A percentile compares a stretch with the other conserved stretches of the same genome.
Evolutionary conservation across 2,888 invertebrate genomes (phyloP).

Genomic region (Meganola albula): DNA sequence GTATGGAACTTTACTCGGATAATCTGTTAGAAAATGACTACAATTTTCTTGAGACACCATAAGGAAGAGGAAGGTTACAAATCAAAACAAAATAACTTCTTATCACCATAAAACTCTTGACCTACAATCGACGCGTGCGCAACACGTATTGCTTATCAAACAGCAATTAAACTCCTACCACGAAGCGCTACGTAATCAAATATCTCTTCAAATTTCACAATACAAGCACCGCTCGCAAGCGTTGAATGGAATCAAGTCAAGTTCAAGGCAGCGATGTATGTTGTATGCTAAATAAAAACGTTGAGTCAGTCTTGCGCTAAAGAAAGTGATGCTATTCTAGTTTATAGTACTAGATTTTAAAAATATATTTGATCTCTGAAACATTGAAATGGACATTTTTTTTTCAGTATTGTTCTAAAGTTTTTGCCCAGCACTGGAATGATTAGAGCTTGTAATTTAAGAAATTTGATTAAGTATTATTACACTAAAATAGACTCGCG

Average conservation of each 20-base stretch:
- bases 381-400: too few species aligned
- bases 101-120: constrained; percentile 33
- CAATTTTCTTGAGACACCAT: too few species aligned
- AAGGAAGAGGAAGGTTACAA: constrained; percentile 26
- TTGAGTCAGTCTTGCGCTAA: constrained; percentile 39
- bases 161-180: constrained; percentile 15
- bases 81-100: constrained; percentile 18
- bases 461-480: too few species aligned
- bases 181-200: constrained; percentile 11
- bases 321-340: constrained; percentile 50
- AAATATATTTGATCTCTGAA: constrained; percentile 9
- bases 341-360: constrained; percentile 27
- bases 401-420: too few species aligned
- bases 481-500: too few species aligned
- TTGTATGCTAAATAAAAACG: constrained; percentile 41
- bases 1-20: too few species aligned
- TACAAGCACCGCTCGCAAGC: constrained; percentile 34
- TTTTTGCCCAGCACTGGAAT: too few species aligned
- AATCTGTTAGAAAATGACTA: too few species aligned
- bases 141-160: constrained; percentile 34
- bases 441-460: too few species aligned
- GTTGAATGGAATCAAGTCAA: constrained; percentile 32
- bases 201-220: constrained; percentile 26
- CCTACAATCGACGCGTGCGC: constrained; percentile 26
- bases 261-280: constrained; percentile 59